These are phyloP conservation scores for Podargus strigoides DNA, from an alignment of 2,797 vertebrate genomes.

Conservation along the genomic window DNA sequence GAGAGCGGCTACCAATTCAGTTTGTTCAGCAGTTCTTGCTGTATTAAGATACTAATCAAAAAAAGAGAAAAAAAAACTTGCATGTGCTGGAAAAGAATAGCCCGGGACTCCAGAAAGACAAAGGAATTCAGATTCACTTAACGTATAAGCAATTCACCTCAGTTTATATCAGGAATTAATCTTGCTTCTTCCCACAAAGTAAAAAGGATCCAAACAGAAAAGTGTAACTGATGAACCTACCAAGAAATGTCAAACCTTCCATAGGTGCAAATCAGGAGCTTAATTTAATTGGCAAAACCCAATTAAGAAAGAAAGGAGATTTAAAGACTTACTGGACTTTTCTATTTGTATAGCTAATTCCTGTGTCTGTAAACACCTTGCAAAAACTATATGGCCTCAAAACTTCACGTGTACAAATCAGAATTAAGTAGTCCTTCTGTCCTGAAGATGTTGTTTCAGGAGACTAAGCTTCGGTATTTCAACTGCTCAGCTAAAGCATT, in stretches of 20 bases:
- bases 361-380: neutral
- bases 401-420: neutral
- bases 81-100: constrained; percentile 18
- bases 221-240: neutral
- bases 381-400: neutral
- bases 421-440: neutral
- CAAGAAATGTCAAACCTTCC: neutral
- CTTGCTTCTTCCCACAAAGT: neutral
- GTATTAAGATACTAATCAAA: neutral
- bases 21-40: neutral
- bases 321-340: neutral
- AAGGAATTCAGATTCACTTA: neutral
- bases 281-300: neutral
- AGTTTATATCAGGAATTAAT: neutral
- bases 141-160: neutral
- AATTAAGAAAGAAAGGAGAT: neutral
- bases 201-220: neutral
- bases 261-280: neutral
- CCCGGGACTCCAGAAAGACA: constrained; percentile 22
- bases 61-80: constrained; percentile 29
- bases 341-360: neutral
- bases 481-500: neutral
- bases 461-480: neutral
- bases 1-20: neutral
- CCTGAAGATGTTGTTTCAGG: neutral